A percentile compares a stretch with the other conserved stretches of the same genome.
phyloP scores from a whole-genome alignment of 2,888 invertebrate species.

The Drosophila nr. medialis region DNA sequence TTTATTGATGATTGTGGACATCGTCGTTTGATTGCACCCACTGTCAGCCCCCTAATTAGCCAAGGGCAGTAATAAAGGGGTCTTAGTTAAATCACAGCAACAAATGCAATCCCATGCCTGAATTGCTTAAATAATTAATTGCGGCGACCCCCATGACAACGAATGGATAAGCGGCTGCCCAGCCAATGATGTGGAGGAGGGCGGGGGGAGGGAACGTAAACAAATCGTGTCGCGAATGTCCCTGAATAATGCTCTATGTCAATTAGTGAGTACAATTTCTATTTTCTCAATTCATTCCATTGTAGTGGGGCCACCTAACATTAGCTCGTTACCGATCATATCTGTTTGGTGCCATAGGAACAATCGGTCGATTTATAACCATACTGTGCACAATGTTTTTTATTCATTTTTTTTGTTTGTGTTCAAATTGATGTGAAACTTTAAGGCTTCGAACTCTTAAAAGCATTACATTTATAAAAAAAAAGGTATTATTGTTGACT shows the following conservation, averaged over 20 bases:
- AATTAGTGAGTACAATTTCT: constrained; percentile 30
- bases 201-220: constrained; percentile 6
- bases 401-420: background rate
- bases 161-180: constrained; percentile 20
- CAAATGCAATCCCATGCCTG: constrained; percentile 57
- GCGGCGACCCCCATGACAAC: constrained; percentile 44
- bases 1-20: constrained; percentile 8
- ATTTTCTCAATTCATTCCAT: constrained; percentile 21
- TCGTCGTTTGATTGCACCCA: constrained; percentile 18
- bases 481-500: background rate
- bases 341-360: background rate
- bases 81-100: constrained; percentile 51
- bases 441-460: background rate
- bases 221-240: constrained; percentile 39
- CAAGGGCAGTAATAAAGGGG: constrained; percentile 64
- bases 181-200: constrained; percentile 22
- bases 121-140: constrained; percentile 72
- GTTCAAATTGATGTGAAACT: background rate
- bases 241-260: constrained; percentile 37
- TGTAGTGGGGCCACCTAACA: background rate
- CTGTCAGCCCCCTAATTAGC: constrained; percentile 55
- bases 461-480: background rate
- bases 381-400: background rate
- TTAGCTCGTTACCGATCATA: background rate
- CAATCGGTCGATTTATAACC: background rate